Evolutionary conservation across 2,797 vertebrate genomes (phyloP), one percentile per base, ranked within the genome.

Genomic region (Gorsachius magnificus): DNA sequence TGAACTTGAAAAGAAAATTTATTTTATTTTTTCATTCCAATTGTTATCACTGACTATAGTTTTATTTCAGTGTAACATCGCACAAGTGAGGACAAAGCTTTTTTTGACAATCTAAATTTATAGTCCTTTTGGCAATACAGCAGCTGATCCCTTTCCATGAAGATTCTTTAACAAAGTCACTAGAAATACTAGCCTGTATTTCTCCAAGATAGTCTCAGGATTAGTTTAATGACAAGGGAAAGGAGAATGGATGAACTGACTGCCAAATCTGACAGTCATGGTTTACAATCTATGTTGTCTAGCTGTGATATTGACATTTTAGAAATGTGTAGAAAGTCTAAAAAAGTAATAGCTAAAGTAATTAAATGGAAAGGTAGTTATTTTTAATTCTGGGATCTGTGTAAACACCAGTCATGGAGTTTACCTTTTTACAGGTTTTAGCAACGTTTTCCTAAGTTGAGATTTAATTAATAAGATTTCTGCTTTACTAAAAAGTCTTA

Each of bases 391-490:
- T 46, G 8, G 9, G 6, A 26, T 68, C 29, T 76, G 8, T 46
- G 14, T 76, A 74, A 71, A 88, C 57, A 57, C 3, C 16, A 77
- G 26, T 75, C 3, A 2, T 54, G 9, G 36, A 41, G 6, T 61
- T 87, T 83, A 57, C 75, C 72, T 87, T 96, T 80, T 83, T 69
- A 81, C 76, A 88, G 8, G 29, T 72, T 95, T 90, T 74, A 71
- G 13, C 12, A 81, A 71, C 86, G 91, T 94, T 93, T 71, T 83
- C 5, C 10, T 45, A 85, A 58, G 1, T 1, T 46, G 25, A 77
- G 29, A 35, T 46, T 64, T 35, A 75, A 60, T 87, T 88, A 74
- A 45, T 68, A 43, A 53, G 66, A 75, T 80, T 82, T 84, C 22
- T 74, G 16, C 35, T 77, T 77, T 92, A 65, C 43, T 33, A 58